phyloP scores from a whole-genome alignment of 2,888 invertebrate species.

The Nymphalis urticae region DNA sequence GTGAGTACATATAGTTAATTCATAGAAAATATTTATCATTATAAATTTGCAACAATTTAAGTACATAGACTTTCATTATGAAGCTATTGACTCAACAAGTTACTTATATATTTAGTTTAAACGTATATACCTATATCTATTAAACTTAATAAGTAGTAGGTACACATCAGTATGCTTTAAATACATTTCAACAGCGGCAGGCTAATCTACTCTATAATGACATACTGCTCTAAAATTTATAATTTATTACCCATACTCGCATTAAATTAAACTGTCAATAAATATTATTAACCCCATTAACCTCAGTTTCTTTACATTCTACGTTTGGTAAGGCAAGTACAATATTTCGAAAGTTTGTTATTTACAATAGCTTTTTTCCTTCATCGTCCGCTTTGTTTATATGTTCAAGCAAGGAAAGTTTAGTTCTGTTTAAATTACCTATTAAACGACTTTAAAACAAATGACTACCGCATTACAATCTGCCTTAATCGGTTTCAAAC shows the following conservation, averaged over 20 bases:
- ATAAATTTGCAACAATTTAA: background rate
- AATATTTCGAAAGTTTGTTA: no score
- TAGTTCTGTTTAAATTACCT: no score
- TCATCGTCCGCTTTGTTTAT: no score
- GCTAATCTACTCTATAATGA: constrained; percentile 11
- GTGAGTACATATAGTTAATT: background rate
- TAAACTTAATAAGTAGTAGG: constrained; percentile 1
- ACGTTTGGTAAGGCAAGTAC: background rate
- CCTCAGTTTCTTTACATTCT: constrained; percentile 24
- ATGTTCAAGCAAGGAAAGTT: no score
- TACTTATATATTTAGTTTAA: background rate
- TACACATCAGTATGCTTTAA: background rate
- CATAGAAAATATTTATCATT: background rate
- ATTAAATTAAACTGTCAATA: constrained; percentile 26
- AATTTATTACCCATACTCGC: constrained; percentile 12
- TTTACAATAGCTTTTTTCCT: no score
- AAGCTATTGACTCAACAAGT: constrained; percentile 2
- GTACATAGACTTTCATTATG: background rate
- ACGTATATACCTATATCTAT: background rate
- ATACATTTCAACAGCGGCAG: constrained; percentile 16
- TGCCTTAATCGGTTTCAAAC: no score
- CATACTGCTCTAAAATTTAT: constrained; percentile 17
- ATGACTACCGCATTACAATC: no score
- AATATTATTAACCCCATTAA: constrained; percentile 31
- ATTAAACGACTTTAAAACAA: no score